Conservation (phyloP, 2,113 vertebrate species). For the Condylura cristata region DNA sequence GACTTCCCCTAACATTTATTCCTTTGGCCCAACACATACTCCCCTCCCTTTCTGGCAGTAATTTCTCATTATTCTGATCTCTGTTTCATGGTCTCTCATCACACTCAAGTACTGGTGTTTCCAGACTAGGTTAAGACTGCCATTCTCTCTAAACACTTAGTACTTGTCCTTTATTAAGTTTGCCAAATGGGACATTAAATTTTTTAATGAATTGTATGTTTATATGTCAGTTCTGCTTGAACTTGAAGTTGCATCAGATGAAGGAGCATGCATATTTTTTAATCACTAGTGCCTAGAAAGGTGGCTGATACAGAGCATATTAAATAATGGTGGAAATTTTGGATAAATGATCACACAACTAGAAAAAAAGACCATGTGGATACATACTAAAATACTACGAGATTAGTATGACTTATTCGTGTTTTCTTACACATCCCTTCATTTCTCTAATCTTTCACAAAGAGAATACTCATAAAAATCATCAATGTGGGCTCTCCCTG, state of each 20-base stretch:
- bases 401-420: not conserved
- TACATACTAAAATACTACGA: conserved; percentile 10
- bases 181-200: conserved; percentile 4
- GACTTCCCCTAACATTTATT: not conserved
- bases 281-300: not conserved
- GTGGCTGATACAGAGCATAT: not conserved
- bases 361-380: not conserved
- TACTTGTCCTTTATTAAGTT: not conserved
- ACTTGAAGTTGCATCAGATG: not conserved
- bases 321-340: not conserved
- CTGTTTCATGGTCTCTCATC: not conserved
- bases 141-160: not conserved
- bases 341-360: not conserved
- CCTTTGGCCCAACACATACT: not conserved
- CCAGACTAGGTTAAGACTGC: not conserved
- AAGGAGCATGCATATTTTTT: not conserved
- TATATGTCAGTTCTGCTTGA: conserved; percentile 10
- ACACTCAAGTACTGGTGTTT: not conserved
- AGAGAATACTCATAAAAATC: not conserved
- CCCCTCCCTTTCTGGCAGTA: not conserved
- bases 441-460: conserved; percentile 21
- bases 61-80: not conserved
- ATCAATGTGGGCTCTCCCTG: too few relatives aligned
- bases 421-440: not conserved
- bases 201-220: not conserved